Conservation (phyloP, 2,888 invertebrate species). For the Cataglyphis albicans region DNA sequence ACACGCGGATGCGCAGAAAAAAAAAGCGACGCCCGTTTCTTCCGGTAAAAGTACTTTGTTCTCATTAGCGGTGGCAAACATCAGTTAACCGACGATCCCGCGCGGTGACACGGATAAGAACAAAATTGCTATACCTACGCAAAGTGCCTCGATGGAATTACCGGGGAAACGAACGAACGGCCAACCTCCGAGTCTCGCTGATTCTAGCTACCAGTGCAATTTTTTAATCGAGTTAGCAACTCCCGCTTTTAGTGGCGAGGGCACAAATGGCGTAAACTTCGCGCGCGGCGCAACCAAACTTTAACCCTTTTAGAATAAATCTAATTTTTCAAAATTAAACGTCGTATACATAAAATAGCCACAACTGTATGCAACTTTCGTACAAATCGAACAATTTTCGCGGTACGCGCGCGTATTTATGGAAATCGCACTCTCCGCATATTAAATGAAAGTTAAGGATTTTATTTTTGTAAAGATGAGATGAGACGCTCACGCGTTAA, state of each 20-base stretch:
- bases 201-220: constrained; percentile 49
- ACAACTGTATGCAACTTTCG: constrained; percentile 17
- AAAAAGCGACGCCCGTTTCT: constrained; percentile 2
- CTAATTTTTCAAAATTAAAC: constrained; percentile 44
- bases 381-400: constrained; percentile 15
- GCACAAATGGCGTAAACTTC: constrained; percentile 30
- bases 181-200: constrained; percentile 27
- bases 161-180: constrained; percentile 29
- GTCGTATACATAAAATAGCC: constrained; percentile 10
- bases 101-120: constrained; percentile 45
- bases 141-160: constrained; percentile 51
- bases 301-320: constrained; percentile 30
- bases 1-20: background rate
- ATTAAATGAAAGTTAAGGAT: background rate
- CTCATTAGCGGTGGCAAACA: constrained; percentile 33
- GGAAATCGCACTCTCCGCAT: background rate
- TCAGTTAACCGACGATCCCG: constrained; percentile 29
- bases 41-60: constrained; percentile 25
- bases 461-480: background rate
- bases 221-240: constrained; percentile 55
- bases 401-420: background rate
- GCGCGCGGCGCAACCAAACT: constrained; percentile 36
- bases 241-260: constrained; percentile 39
- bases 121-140: constrained; percentile 50
- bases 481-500: background rate